Percentiles rank a stretch among this genome's conserved stretches.
These are phyloP conservation scores for Muricea muricata DNA, from an alignment of 92 coral and sea anemone genomes.

Conservation along the genomic window DNA sequence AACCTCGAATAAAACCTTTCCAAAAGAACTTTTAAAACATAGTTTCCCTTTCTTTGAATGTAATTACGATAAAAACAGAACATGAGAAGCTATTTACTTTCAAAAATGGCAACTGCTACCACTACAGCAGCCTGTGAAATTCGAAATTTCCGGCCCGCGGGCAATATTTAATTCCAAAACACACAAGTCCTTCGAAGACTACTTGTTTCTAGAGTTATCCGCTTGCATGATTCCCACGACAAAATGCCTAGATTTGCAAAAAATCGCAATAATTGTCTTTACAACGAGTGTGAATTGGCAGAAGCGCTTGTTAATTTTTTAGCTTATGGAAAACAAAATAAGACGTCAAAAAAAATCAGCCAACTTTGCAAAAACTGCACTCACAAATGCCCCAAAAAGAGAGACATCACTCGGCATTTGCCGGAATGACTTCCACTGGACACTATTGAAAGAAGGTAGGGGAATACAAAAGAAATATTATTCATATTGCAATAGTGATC, in stretches of 20 bases:
- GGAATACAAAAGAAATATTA: too few relatives aligned
- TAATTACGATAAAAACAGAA: neutral
- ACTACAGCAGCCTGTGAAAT: neutral
- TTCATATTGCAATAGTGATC: too few relatives aligned
- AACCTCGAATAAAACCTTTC: neutral
- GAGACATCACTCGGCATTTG: neutral
- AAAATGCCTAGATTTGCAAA: constrained; percentile 9
- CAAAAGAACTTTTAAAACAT: neutral
- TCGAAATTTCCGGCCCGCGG: constrained; percentile 11
- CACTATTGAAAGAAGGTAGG: constrained; percentile 5
- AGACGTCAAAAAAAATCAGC: constrained; percentile 1
- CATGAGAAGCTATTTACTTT: neutral
- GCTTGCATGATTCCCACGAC: too few relatives aligned
- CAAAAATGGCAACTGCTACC: neutral
- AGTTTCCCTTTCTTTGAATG: neutral
- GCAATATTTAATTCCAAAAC: neutral
- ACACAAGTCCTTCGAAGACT: neutral
- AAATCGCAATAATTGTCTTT: neutral
- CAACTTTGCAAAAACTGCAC: constrained; percentile 11
- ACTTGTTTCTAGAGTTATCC: neutral
- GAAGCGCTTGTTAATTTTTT: neutral
- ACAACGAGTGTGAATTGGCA: constrained; percentile 1
- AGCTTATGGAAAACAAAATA: neutral
- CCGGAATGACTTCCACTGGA: neutral
- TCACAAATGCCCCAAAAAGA: constrained; percentile 4